phyloP scores from a whole-genome alignment of 2,888 invertebrate genomes.

The Parnassius mnemosyne region DNA sequence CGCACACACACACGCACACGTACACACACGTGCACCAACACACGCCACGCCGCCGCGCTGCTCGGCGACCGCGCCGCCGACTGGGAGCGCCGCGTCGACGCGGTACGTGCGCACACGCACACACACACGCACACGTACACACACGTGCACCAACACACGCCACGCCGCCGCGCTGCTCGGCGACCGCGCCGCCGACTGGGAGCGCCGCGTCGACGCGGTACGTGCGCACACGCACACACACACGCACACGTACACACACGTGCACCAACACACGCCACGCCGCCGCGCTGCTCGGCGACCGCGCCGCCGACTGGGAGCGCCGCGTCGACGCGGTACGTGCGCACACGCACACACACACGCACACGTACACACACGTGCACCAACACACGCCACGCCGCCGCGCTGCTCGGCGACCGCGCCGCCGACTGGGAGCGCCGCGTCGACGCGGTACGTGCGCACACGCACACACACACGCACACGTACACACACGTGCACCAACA shows the following conservation, averaged over 20 bases:
- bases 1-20: too few relatives aligned
- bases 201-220: slow-evolving; percentile 94
- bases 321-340: slow-evolving; percentile 90
- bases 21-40: too few relatives aligned
- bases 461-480: neutral
- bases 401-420: slow-evolving; percentile 87
- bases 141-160: slow-evolving; percentile 44
- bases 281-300: slow-evolving; percentile 87
- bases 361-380: neutral
- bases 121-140: too few relatives aligned
- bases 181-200: slow-evolving; percentile 94
- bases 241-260: neutral
- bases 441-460: slow-evolving; percentile 87
- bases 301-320: slow-evolving; percentile 94
- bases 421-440: slow-evolving; percentile 97
- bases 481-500: neutral
- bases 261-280: slow-evolving; percentile 74
- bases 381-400: slow-evolving; percentile 81
- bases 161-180: slow-evolving; percentile 87
- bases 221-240: slow-evolving; percentile 42
- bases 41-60: slow-evolving; percentile 84
- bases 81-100: slow-evolving; percentile 97
- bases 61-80: slow-evolving; percentile 92
- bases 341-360: too few relatives aligned
- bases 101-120: slow-evolving; percentile 77